phyloP scores from a whole-genome alignment of 1,140 invertebrate genomes.

The Arctopsyche grandis region DNA sequence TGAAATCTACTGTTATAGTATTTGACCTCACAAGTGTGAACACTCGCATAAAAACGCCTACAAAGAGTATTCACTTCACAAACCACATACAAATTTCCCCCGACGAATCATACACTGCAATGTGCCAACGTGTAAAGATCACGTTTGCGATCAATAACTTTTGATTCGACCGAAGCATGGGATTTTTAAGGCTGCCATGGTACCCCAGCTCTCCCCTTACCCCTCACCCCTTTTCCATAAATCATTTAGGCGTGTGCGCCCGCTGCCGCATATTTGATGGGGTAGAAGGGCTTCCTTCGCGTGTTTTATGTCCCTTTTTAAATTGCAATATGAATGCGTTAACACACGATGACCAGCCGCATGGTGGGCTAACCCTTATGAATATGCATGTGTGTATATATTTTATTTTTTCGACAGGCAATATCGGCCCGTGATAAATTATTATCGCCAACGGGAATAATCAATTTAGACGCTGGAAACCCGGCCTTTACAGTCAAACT shows the following conservation, averaged over 20 bases:
- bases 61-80: too few relatives aligned
- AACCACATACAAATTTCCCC: too few relatives aligned
- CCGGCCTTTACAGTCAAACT: not conserved
- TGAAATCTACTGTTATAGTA: too few relatives aligned
- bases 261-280: slow-evolving; percentile 10
- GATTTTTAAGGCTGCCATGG: not conserved
- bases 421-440: not conserved
- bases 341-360: slow-evolving; percentile 17
- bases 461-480: not conserved
- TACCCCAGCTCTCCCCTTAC: not conserved
- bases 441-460: slow-evolving; percentile 1
- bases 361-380: not conserved
- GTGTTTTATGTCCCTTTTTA: slow-evolving; percentile 37
- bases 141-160: not conserved
- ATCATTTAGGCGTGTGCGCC: slow-evolving; percentile 10
- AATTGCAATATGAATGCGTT: slow-evolving; percentile 40
- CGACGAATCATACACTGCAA: too few relatives aligned
- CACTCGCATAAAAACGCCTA: too few relatives aligned
- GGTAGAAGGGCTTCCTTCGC: not conserved
- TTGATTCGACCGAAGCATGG: not conserved
- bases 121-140: too few relatives aligned
- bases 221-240: not conserved
- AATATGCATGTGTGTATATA: slow-evolving; percentile 18
- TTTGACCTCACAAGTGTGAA: too few relatives aligned
- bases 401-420: not conserved